Base-by-base conservation (phyloP, 2,797 vertebrate genomes). In the Cetoscarus ocellatus region DNA sequence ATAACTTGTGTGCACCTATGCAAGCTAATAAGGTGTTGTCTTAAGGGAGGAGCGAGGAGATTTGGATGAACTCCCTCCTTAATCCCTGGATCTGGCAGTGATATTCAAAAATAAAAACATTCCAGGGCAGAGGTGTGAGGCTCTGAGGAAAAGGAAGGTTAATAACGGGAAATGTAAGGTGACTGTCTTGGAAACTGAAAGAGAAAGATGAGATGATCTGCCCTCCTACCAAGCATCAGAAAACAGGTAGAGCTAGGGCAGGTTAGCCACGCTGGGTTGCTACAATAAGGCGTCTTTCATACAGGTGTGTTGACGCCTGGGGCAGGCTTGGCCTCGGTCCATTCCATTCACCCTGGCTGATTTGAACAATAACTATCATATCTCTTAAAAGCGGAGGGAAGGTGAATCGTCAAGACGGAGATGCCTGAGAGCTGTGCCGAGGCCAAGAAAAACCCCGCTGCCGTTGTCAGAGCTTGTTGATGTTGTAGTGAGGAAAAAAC, bases 241-340 rank as follows among this genome's bases (percentile, higher is more conserved):
- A 81, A 90, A 94, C 92, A 85, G 85, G 90, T 92, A 93, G 93
- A 93, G 94, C 94, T 93, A 86, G 88, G 83, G 91, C 93, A 95
- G 93, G 95, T 95, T 95, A 95, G 95, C 95, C 89, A 89, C 68
- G 92, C 93, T 91, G 93, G 94, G 79, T 96, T 96, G 94, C 95
- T 95, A 95, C 96, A 96, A 96, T 96, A 95, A 95, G 95, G 89
- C 90, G 94, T 93, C 95, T 96, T 96, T 97, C 95, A 96, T 95
- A 97, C 97, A 99, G 98, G 97, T 99, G 97, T 98, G 97, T 99
- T 98, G 96, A 98, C 93, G 97, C 98, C 97, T 90, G 94, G 94
- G 97, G 97, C 97, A 89, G 95, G 92, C 95, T 89, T 98, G 97
- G 96, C 96, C 95, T 95, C 92, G 95, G 95, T 96, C 96, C 97